Base-by-base conservation (phyloP, 2,888 invertebrate genomes). In the Chrysomela aeneicollis region DNA sequence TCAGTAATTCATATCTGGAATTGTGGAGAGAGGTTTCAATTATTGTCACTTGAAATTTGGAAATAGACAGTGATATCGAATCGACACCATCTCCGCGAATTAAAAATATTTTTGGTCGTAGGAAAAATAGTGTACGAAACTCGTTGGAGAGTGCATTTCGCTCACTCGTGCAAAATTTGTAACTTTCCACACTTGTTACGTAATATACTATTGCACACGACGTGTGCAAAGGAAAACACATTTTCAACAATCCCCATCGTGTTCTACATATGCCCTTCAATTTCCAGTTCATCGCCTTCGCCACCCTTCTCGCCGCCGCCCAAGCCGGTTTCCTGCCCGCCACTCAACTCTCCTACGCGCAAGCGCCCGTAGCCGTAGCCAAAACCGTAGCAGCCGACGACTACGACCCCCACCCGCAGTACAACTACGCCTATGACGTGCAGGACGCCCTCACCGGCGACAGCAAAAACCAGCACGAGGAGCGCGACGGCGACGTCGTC, bases 401-500 rank as follows among this genome's bases (percentile, higher is more conserved):
- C 57, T 77, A 76, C 73, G 78, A 79, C 67, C 77, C 75, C 5
- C 73, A 76, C 35, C 83, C 87, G 0, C 86, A 87, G 71, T 87
- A 86, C 82, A 84, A 83, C 77, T 87, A 84, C 80, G 83, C 85
- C 0, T 87, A 87, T 79, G 85, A 86, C 69, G 85, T 87, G n/a
- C 85, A 86, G 72, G 86, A 87, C 69, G 82, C 83, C 68, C 80
- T 86, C 49, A 86, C 86, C 72, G 86, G 87, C n/a, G 86, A 87
- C 82, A 84, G 74, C 77, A 87, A 87, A 78, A 83, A 81, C 32
- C 89, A 89, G 81, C 86, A 87, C 70, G 89, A 89, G 83, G 86
- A 86, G 64, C 87, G 89, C 66, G 82, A 84, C 69, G 89, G 89
- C n/a, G 88, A 88, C 81, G 85, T 85, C 72, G 89, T 89, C 50